These are phyloP conservation scores for Phania funesta DNA, from an alignment of 2,888 invertebrate species.

Conservation along the genomic window DNA sequence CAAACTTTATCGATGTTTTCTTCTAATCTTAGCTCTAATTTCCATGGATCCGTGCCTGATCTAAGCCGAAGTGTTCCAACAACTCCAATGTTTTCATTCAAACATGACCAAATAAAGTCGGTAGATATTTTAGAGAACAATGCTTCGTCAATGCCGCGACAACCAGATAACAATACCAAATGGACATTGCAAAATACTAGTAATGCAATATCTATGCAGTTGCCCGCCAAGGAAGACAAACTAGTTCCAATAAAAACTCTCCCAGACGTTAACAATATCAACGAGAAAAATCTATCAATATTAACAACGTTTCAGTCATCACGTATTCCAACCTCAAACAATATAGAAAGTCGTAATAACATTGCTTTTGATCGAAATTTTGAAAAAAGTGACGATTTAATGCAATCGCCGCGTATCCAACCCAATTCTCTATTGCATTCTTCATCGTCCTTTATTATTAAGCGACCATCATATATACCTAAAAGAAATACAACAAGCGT, in stretches of 20 bases:
- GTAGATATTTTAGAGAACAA: conserved; percentile 32
- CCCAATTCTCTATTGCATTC: conserved; percentile 74
- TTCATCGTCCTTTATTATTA: conserved; percentile 79
- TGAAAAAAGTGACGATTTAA: conserved; percentile 51
- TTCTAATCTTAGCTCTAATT: conserved; percentile 73
- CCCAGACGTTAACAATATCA: conserved; percentile 17
- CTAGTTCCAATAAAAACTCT: conserved; percentile 63
- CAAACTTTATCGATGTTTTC: conserved; percentile 82
- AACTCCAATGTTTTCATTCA: conserved; percentile 75
- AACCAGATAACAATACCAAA: conserved; percentile 59
- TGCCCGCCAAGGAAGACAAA: conserved; percentile 2
- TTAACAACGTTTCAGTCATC: conserved; percentile 73
- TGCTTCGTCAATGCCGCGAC: conserved; percentile 58
- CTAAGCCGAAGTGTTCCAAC: conserved; percentile 79
- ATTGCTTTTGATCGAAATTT: conserved; percentile 72
- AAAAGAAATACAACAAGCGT: conserved; percentile 72
- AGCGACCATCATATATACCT: conserved; percentile 75
- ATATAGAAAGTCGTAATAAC: conserved; percentile 58
- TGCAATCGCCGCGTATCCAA: conserved; percentile 68
- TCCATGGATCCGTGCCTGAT: conserved; percentile 79
- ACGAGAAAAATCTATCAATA: conserved; percentile 60
- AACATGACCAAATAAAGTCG: conserved; percentile 70
- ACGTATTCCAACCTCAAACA: conserved; percentile 9
- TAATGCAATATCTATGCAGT: not conserved
- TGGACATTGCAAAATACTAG: not conserved